Percentiles rank a stretch among this genome's conserved stretches.
These are phyloP conservation scores for Catharus minimus DNA, from an alignment of 2,113 vertebrate genomes.

Conservation along the genomic window DNA sequence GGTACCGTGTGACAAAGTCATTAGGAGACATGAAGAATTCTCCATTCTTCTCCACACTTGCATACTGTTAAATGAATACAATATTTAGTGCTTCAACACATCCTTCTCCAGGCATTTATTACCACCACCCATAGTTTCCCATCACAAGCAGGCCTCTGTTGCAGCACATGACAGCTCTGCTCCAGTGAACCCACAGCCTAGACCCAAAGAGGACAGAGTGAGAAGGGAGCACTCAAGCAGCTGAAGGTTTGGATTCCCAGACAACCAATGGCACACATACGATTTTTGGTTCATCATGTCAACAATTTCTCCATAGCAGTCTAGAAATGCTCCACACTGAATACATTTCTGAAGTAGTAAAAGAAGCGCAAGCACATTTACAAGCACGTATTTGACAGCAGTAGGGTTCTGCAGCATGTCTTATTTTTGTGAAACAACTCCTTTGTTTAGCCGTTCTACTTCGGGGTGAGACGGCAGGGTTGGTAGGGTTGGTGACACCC, in stretches of 20 bases:
- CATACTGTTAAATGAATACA: conserved; percentile 76
- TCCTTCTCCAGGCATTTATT: background rate
- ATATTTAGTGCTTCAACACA: background rate
- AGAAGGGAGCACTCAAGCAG: background rate
- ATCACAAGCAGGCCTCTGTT: background rate
- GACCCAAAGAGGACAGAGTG: background rate
- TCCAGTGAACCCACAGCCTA: background rate
- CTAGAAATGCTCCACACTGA: background rate
- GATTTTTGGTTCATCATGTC: background rate
- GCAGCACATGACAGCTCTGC: background rate
- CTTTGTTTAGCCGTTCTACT: background rate
- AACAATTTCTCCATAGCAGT: background rate
- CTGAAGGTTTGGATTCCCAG: background rate
- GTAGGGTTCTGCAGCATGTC: background rate
- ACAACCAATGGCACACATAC: accelerated
- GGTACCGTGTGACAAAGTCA: conserved; percentile 84
- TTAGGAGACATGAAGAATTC: conserved; percentile 84
- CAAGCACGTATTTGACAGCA: background rate
- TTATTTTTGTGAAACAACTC: background rate
- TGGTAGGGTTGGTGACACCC: background rate
- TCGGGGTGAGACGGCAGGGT: background rate
- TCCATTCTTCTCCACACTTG: conserved; percentile 85
- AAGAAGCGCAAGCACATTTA: background rate
- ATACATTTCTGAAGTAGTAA: background rate
- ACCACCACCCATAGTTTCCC: background rate